Percentiles rank a stretch among this genome's conserved stretches.
Evolutionary conservation across 2,888 invertebrate genomes (phyloP).

Genomic region (Diarsia mendica): DNA sequence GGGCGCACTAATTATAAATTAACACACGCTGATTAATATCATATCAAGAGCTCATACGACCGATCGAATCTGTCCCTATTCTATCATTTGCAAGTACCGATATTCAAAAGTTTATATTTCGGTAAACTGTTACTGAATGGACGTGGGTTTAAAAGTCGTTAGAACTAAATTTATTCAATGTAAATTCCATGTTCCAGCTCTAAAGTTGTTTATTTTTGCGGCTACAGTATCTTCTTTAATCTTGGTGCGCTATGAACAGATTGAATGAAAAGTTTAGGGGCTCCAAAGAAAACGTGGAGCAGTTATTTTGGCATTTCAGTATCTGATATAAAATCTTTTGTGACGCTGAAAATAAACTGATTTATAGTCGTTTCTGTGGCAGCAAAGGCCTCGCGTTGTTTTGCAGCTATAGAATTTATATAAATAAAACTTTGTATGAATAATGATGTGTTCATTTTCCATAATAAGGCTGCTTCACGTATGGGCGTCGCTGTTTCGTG

Average conservation of each 20-base stretch:
- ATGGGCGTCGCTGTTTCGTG: constrained; percentile 58
- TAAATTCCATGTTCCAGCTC: constrained; percentile 45
- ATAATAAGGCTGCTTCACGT: constrained; percentile 34
- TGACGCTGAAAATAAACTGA: constrained; percentile 32
- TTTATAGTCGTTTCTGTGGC: constrained; percentile 30
- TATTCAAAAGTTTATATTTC: constrained; percentile 26
- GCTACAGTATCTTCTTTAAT: constrained; percentile 49
- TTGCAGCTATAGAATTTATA: constrained; percentile 13
- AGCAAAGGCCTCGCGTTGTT: constrained; percentile 21
- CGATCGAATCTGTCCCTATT: constrained; percentile 12
- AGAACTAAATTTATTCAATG: constrained; percentile 53
- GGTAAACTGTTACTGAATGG: constrained; percentile 19
- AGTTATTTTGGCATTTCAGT: constrained; percentile 26
- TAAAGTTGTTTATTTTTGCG: constrained; percentile 57
- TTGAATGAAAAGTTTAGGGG: constrained; percentile 39
- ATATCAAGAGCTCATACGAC: constrained; percentile 11
- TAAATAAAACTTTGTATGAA: constrained; percentile 22
- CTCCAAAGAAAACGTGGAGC: constrained; percentile 6
- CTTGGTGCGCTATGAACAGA: constrained; percentile 34
- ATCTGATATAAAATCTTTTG: constrained; percentile 17
- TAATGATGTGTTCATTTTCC: constrained; percentile 37
- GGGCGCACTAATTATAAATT: constrained; percentile 24
- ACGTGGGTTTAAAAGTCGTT: constrained; percentile 42
- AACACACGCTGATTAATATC: constrained; percentile 37
- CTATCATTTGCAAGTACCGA: constrained; percentile 17